phyloP scores from a whole-genome alignment of 30 jellyfish, hydroid and myxozoan genomes.

The Mastigias papua region DNA sequence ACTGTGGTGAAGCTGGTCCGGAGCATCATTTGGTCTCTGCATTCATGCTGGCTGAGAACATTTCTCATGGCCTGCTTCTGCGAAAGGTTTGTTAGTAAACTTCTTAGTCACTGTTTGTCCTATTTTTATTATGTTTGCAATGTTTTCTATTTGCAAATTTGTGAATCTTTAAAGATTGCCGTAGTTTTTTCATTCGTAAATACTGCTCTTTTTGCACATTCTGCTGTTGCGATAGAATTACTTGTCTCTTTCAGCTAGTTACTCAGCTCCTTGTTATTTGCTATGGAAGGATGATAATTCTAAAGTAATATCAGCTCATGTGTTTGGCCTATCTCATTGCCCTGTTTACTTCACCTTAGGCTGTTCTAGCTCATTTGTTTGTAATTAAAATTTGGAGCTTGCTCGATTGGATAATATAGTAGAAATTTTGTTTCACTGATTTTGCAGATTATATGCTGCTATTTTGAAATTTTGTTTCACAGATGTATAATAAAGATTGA shows the following conservation, averaged over 20 bases:
- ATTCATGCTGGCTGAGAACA: slow-evolving; percentile 96
- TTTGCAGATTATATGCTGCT: not conserved
- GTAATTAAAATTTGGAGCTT: not conserved
- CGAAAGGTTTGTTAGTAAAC: slow-evolving; percentile 75
- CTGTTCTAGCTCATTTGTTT: too few species aligned
- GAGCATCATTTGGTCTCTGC: slow-evolving; percentile 96
- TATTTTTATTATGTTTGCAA: not conserved
- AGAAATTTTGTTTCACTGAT: not conserved
- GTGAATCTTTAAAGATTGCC: too few species aligned
- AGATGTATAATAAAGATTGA: not conserved
- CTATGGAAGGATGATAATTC: too few species aligned
- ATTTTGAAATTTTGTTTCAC: not conserved
- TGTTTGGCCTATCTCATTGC: too few species aligned
- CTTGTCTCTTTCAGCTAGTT: too few species aligned
- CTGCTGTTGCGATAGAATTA: too few species aligned
- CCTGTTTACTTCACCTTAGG: too few species aligned
- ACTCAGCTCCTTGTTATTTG: too few species aligned
- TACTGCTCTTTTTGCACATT: too few species aligned
- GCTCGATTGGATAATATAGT: not conserved
- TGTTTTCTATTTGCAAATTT: too few species aligned
- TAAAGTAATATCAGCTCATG: too few species aligned
- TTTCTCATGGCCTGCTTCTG: slow-evolving; percentile 94
- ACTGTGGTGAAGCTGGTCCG: slow-evolving; percentile 99
- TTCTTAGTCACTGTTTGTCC: not conserved
- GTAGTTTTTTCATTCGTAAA: too few species aligned